These are phyloP conservation scores for Agrotis segetum DNA, from an alignment of 2,888 invertebrate genomes.

Conservation along the genomic window DNA sequence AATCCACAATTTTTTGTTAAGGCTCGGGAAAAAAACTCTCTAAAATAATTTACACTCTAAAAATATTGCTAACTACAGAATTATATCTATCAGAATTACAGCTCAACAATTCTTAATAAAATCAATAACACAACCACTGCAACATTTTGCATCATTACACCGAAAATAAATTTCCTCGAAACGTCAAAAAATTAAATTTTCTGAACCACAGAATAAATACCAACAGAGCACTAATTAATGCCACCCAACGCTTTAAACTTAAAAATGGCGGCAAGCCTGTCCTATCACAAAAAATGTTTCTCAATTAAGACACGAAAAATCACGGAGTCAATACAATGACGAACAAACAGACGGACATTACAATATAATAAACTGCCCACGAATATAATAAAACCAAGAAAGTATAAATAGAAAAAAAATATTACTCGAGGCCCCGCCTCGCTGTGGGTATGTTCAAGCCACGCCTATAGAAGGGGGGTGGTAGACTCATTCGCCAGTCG, in stretches of 20 bases:
- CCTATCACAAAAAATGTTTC: conserved; percentile 65
- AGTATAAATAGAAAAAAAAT: conserved; percentile 80
- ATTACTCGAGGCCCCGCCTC: conserved; percentile 75
- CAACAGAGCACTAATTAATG: conserved; percentile 56
- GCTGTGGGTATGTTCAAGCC: conserved; percentile 70
- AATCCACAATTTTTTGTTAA: too few species aligned
- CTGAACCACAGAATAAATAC: conserved; percentile 46
- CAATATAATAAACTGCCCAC: conserved; percentile 85
- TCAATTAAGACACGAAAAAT: conserved; percentile 79
- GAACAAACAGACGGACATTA: conserved; percentile 83
- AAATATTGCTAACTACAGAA: background rate
- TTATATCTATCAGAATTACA: background rate
- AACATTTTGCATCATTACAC: conserved; percentile 12
- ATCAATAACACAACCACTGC: background rate
- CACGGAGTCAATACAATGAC: conserved; percentile 76
- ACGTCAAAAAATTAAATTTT: conserved; percentile 38
- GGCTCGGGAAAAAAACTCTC: background rate
- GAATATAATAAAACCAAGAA: conserved; percentile 81
- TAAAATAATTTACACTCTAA: background rate
- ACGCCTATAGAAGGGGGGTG: conserved; percentile 80
- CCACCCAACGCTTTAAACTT: conserved; percentile 53
- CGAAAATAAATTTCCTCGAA: conserved; percentile 38
- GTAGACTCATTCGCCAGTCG: conserved; percentile 82
- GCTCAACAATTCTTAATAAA: background rate
- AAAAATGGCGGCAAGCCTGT: conserved; percentile 62